These are phyloP conservation scores for Rhea americana DNA, from an alignment of 2,113 vertebrate species.

Conservation along the genomic window DNA sequence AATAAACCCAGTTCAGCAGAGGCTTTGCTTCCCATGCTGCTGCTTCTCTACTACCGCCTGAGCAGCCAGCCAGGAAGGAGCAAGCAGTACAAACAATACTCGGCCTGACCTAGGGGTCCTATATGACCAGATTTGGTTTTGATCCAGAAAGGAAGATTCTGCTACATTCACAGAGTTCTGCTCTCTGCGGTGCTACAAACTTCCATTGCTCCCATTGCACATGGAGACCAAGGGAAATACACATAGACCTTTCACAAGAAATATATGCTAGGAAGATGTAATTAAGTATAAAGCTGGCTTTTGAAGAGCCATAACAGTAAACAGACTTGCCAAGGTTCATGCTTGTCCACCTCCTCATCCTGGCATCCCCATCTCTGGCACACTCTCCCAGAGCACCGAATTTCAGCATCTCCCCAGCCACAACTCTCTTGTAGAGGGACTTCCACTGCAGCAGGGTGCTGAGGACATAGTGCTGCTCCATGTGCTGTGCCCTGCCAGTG, in stretches of 20 bases:
- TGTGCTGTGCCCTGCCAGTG: accelerated
- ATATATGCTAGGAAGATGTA: not conserved
- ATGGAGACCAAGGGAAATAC: not conserved
- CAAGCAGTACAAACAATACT: not conserved
- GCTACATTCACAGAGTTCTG: not conserved
- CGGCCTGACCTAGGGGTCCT: not conserved
- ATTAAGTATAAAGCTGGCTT: not conserved
- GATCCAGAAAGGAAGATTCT: not conserved
- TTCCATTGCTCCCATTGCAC: not conserved
- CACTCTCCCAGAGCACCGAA: no score
- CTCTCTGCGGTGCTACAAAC: not conserved
- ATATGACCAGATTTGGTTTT: not conserved
- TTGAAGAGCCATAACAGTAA: not conserved
- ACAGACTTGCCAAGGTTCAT: not conserved
- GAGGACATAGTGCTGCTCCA: accelerated
- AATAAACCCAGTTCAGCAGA: not conserved
- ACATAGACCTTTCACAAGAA: not conserved
- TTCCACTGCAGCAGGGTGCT: not conserved
- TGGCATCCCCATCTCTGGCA: no score
- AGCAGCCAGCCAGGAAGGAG: not conserved
- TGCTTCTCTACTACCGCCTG: not conserved
- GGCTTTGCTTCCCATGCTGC: not conserved
- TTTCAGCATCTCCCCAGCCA: no score
- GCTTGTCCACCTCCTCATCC: no score
- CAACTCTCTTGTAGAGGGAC: not conserved